These are phyloP conservation scores for Gerosis bhagava DNA, from an alignment of 2,888 invertebrate genomes.

Conservation along the genomic window DNA sequence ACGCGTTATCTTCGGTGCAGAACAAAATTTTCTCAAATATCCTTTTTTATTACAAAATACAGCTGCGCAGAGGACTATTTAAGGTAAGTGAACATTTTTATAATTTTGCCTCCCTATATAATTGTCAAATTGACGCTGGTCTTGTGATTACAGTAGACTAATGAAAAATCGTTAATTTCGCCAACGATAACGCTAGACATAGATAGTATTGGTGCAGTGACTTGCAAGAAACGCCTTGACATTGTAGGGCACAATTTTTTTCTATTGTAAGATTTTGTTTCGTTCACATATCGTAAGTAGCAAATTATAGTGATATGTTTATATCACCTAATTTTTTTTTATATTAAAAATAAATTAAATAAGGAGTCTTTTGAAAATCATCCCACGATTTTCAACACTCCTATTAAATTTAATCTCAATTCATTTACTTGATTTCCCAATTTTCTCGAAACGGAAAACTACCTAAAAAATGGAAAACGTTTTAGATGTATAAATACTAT, in stretches of 20 bases:
- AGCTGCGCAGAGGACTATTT: conserved; percentile 3
- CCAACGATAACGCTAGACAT: conserved; percentile 21
- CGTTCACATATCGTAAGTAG: too few species aligned
- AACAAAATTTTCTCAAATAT: conserved; percentile 20
- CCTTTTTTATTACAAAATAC: conserved; percentile 14
- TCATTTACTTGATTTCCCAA: too few species aligned
- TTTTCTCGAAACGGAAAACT: too few species aligned
- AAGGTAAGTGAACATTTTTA: conserved; percentile 29
- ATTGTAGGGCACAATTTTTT: not conserved
- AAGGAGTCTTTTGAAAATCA: too few species aligned
- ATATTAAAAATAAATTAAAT: too few species aligned
- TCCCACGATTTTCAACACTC: too few species aligned
- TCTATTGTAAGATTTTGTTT: too few species aligned
- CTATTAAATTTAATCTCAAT: too few species aligned
- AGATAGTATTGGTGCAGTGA: conserved; percentile 6
- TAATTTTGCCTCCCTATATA: conserved; percentile 6
- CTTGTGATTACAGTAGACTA: conserved; percentile 9
- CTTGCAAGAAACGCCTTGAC: conserved; percentile 2
- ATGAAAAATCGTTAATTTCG: conserved; percentile 35
- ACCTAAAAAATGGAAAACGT: too few species aligned
- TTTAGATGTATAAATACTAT: too few species aligned
- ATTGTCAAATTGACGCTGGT: conserved; percentile 5
- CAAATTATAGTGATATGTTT: too few species aligned
- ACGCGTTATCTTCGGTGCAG: conserved; percentile 17
- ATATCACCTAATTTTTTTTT: too few species aligned